Evolutionary conservation across 2,888 invertebrate genomes (phyloP), one percentile per base, ranked within the genome.

Genomic region (Agrilus mali): DNA sequence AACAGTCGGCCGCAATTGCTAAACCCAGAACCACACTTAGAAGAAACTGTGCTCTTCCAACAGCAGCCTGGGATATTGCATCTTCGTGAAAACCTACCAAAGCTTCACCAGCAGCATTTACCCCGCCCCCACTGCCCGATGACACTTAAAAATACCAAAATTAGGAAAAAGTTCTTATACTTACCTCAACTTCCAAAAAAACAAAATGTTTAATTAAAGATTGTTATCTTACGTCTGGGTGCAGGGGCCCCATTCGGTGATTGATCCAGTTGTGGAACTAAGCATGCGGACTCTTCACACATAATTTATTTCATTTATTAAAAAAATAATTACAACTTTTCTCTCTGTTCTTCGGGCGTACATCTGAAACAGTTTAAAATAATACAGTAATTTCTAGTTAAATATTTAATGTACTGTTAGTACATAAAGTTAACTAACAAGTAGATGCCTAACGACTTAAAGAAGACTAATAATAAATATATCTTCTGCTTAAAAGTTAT

Each of bases 31-130:
- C 78, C 1, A 80, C 49, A n/a, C 80, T 68, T 36, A 83, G 71
- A 2, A 80, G 60, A 17, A 75, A 64, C 60, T 85, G 85, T 45
- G 80, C 78, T 38, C 76, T 68, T 3, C 85, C 85, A 48, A 78
- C 80, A 1, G 83, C 82, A 34, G 83, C 80, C 78, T 84, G 82
- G 55, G 78, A 73, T 12, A 84, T 68, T 2, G 84, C 84, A 56
- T 85, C 83, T 52, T 84, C 82, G 56, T 85, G 84, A 62, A 84
- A 84, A 61, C 83, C 82, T 38, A 82, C 80, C 16, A 83, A 67
- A 2, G 64, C 65, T 50, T 65, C 65, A 12, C 65, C 65, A 16
- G 53, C 53, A 6, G 52, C 52, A 36, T 51, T 54, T 20, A 50
- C 53, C 41, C 54, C 55, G 22, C 54, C 50, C 40, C 48, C 50